phyloP scores from a whole-genome alignment of 2,888 invertebrate genomes.

The Apamea epomidion region DNA sequence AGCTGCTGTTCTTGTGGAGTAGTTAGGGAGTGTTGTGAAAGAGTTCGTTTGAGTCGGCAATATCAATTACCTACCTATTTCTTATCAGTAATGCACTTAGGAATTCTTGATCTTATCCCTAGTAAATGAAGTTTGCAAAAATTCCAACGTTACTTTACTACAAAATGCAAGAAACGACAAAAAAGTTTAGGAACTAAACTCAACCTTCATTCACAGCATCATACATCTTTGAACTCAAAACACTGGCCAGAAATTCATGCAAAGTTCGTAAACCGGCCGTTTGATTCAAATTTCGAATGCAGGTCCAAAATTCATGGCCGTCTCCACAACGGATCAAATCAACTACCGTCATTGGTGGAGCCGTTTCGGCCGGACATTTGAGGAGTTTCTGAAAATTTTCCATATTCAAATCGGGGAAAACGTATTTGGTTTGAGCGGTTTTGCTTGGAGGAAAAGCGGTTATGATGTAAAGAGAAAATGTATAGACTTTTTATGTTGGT shows the following conservation, averaged over 20 bases:
- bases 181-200: neutral
- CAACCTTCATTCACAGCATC: neutral
- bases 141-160: too few relatives aligned
- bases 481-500: neutral
- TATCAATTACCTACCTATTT: too few relatives aligned
- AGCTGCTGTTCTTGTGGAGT: neutral
- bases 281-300: conserved; percentile 46
- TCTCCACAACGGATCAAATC: conserved; percentile 47
- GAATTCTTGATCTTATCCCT: neutral
- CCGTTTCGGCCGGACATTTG: conserved; percentile 47
- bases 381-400: conserved; percentile 43
- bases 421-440: conserved; percentile 51
- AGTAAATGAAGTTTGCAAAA: neutral
- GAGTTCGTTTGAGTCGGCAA: neutral
- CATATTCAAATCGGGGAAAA: conserved; percentile 58
- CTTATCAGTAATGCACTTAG: neutral
- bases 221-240: neutral
- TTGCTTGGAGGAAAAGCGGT: conserved; percentile 20
- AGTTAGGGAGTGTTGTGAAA: conserved; percentile 7
- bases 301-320: conserved; percentile 40
- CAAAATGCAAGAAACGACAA: neutral
- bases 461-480: neutral
- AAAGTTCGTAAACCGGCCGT: conserved; percentile 32
- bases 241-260: conserved; percentile 12
- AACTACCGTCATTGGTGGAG: conserved; percentile 32